Evolutionary conservation across 2,888 invertebrate species (phyloP).

Genomic region (Agrotis puta): DNA sequence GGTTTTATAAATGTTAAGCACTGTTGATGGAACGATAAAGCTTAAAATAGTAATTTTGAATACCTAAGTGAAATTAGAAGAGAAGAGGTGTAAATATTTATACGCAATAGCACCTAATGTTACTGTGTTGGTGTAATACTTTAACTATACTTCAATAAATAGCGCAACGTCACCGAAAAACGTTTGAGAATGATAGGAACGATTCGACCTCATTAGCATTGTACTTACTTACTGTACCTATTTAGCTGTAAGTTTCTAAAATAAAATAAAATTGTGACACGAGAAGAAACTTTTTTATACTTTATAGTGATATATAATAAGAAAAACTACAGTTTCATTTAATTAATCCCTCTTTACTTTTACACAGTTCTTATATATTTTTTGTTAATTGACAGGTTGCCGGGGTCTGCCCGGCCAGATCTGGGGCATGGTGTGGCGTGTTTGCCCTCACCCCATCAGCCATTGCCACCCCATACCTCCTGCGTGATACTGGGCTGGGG

Average conservation of each 20-base stretch:
- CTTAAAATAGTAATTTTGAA: not conserved
- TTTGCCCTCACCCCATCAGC: constrained; percentile 93
- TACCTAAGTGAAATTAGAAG: not conserved
- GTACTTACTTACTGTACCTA: too few species aligned
- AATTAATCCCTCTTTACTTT: constrained; percentile 30
- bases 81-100: too few species aligned
- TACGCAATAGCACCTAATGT: too few species aligned
- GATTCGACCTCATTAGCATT: too few species aligned
- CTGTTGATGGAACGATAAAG: not conserved
- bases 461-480: constrained; percentile 92
- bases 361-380: constrained; percentile 15
- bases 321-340: constrained; percentile 16
- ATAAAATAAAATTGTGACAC: not conserved
- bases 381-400: constrained; percentile 75
- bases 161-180: too few species aligned
- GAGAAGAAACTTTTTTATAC: not conserved
- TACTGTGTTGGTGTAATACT: too few species aligned
- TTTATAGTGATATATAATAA: not conserved
- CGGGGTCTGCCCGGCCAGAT: constrained; percentile 79
- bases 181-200: too few species aligned
- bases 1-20: not conserved
- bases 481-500: constrained; percentile 99
- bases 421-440: constrained; percentile 94
- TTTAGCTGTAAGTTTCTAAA: too few species aligned
- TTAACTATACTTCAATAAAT: too few species aligned